Conservation (phyloP, 2,797 vertebrate species). For the Decapterus maruadsi region DNA sequence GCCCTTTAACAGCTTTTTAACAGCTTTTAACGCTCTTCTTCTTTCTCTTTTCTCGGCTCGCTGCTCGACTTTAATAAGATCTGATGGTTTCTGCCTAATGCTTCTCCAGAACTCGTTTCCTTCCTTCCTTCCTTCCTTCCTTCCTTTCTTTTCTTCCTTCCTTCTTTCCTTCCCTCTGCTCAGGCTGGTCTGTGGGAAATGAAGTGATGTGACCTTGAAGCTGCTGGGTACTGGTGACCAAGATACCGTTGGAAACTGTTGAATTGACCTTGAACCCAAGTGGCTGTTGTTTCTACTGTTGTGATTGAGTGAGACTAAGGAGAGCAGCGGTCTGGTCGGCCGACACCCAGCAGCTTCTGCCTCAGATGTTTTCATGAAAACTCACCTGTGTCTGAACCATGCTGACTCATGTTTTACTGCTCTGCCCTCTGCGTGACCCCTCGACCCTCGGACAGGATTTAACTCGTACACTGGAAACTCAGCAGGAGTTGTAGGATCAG, state of each 20-base stretch:
- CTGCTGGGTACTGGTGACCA: conserved; percentile 62
- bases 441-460: conserved; percentile 87
- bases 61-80: conserved; percentile 35
- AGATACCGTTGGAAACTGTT: not conserved
- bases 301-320: not conserved
- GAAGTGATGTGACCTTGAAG: conserved; percentile 46
- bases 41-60: conserved; percentile 40
- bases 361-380: not conserved
- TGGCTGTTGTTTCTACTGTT: not conserved
- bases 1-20: conserved; percentile 49
- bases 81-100: conserved; percentile 56
- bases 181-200: conserved; percentile 77
- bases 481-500: conserved; percentile 88
- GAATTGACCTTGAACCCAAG: not conserved
- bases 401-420: conserved; percentile 57
- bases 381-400: not conserved
- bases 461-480: conserved; percentile 93
- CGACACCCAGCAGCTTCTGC: conserved; percentile 63
- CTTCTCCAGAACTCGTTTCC: conserved; percentile 43
- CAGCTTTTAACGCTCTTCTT: conserved; percentile 21
- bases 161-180: conserved; percentile 61
- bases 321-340: not conserved
- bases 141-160: conserved; percentile 41
- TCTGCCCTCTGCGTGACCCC: conserved; percentile 50
- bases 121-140: conserved; percentile 48